phyloP scores from a whole-genome alignment of 2,888 invertebrate genomes.

The Thymelicus sylvestris region DNA sequence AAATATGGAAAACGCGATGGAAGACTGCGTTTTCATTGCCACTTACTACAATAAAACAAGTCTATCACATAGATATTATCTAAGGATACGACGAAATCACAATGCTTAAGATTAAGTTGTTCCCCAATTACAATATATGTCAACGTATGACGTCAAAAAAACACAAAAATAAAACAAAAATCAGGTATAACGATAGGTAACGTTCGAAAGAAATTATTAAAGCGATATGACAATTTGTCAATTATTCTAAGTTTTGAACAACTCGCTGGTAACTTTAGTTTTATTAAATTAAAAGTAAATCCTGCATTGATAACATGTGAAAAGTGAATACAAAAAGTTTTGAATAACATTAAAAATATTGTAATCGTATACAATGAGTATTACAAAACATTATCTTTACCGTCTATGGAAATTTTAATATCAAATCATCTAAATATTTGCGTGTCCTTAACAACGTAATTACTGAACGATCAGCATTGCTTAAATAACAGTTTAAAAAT shows the following conservation, averaged over 20 bases:
- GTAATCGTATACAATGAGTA: slow-evolving; percentile 61
- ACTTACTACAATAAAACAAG: slow-evolving; percentile 63
- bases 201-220: slow-evolving; percentile 75
- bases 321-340: slow-evolving; percentile 20
- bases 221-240: slow-evolving; percentile 70
- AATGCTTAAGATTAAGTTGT: slow-evolving; percentile 80
- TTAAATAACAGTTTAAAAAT: slow-evolving; percentile 74
- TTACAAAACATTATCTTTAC: slow-evolving; percentile 45
- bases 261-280: slow-evolving; percentile 82
- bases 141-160: slow-evolving; percentile 66
- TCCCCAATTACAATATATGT: slow-evolving; percentile 74
- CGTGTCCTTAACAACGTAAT: slow-evolving; percentile 47
- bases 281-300: slow-evolving; percentile 58
- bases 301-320: slow-evolving; percentile 43
- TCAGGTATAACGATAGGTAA: slow-evolving; percentile 82
- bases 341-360: slow-evolving; percentile 43
- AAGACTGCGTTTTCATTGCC: slow-evolving; percentile 74
- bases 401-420: slow-evolving; percentile 42
- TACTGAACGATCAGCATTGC: slow-evolving; percentile 56
- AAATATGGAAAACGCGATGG: slow-evolving; percentile 74
- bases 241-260: slow-evolving; percentile 77
- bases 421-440: not conserved
- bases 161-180: slow-evolving; percentile 68
- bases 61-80: slow-evolving; percentile 78
- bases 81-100: slow-evolving; percentile 80